phyloP scores from a whole-genome alignment of 2,797 vertebrate species.

The Crax fasciolata region DNA sequence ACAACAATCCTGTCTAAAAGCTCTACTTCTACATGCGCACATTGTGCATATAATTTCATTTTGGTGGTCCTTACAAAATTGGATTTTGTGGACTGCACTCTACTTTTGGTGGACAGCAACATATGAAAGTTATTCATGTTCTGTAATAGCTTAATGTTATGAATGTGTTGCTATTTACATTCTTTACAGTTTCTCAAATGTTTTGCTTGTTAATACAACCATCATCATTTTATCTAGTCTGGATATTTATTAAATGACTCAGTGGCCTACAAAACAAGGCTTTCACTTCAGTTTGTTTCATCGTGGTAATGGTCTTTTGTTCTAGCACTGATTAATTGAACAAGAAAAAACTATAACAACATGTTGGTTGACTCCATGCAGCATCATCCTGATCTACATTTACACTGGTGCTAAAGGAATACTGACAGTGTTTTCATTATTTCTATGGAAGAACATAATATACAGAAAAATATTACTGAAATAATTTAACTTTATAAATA shows the following conservation, averaged over 20 bases:
- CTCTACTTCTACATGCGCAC: rapidly evolving
- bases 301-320: not conserved
- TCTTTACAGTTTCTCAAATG: not conserved
- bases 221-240: not conserved
- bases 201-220: not conserved
- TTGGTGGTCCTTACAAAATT: not conserved
- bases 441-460: not conserved
- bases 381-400: not conserved
- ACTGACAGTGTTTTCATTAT: not conserved
- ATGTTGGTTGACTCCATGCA: not conserved
- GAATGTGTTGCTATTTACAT: not conserved
- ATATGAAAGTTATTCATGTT: not conserved
- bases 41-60: not conserved
- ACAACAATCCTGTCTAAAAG: not conserved
- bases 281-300: not conserved
- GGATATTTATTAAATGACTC: not conserved
- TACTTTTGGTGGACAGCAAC: not conserved
- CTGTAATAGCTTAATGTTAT: not conserved
- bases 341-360: not conserved
- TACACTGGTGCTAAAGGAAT: not conserved
- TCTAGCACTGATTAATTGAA: not conserved
- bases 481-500: not conserved
- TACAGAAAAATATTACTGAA: not conserved
- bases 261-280: not conserved
- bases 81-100: not conserved